Evolutionary conservation across 1,140 invertebrate genomes (phyloP).

Genomic region (Drosophila funebris): DNA sequence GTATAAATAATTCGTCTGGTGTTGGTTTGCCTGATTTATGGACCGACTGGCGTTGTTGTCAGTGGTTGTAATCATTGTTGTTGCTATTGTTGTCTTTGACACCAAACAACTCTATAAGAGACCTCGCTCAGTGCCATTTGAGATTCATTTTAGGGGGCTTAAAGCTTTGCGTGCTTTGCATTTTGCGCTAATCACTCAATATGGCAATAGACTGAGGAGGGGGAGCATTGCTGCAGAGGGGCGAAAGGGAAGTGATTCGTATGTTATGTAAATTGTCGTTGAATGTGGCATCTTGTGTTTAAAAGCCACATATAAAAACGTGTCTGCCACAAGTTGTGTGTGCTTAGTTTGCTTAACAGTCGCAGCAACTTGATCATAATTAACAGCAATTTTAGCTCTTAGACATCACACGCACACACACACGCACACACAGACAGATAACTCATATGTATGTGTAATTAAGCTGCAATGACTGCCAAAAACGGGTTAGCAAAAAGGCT

Average conservation of each 20-base stretch:
- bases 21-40: slow-evolving; percentile 16
- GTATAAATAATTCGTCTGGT: slow-evolving; percentile 7
- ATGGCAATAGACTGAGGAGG: not conserved
- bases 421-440: not conserved
- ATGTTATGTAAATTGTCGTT: slow-evolving; percentile 45
- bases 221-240: too few species aligned
- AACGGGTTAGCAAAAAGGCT: slow-evolving; percentile 43
- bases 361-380: slow-evolving; percentile 37
- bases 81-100: slow-evolving; percentile 39
- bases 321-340: slow-evolving; percentile 8
- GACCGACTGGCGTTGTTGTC: slow-evolving; percentile 8
- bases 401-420: not conserved
- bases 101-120: slow-evolving; percentile 53
- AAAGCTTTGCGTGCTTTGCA: slow-evolving; percentile 33
- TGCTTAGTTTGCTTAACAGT: slow-evolving; percentile 18
- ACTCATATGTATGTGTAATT: slow-evolving; percentile 50
- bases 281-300: slow-evolving; percentile 28
- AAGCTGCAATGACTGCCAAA: slow-evolving; percentile 69
- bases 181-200: slow-evolving; percentile 42
- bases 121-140: slow-evolving; percentile 33
- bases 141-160: slow-evolving; percentile 11
- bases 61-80: slow-evolving; percentile 3
- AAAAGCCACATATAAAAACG: not conserved
- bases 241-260: not conserved
- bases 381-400: slow-evolving; percentile 38